Percentiles rank a stretch among this genome's conserved stretches.
phyloP scores from a whole-genome alignment of 2,797 vertebrate genomes.

The Sebastes steindachneri region DNA sequence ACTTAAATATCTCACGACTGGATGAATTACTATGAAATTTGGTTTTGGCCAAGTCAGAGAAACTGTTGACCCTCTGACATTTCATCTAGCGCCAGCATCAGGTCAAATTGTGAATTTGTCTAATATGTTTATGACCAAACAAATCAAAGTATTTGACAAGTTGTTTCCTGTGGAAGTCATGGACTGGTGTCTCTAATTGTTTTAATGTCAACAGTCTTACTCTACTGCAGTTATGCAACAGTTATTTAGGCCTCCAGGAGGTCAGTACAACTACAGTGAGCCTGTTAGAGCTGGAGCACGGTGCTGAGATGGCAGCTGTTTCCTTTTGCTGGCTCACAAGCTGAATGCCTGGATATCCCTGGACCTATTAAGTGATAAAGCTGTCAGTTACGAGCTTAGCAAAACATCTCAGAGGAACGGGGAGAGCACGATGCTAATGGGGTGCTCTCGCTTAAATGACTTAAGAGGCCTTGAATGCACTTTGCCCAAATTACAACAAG shows the following conservation, averaged over 20 bases:
- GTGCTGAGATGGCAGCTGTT: conserved; percentile 16
- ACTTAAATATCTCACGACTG: too few species aligned
- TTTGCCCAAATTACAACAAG: neutral
- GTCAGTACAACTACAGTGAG: neutral
- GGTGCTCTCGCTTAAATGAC: neutral
- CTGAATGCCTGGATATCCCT: conserved; percentile 13
- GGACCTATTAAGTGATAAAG: conserved; percentile 25
- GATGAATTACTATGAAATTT: too few species aligned
- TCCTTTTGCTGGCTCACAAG: conserved; percentile 21
- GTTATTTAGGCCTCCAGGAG: neutral
- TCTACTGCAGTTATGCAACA: neutral
- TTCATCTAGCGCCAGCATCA: rapidly evolving
- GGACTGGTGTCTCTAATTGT: neutral
- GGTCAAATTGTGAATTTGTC: too few species aligned
- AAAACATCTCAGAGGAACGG: conserved; percentile 11
- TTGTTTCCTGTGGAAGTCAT: neutral
- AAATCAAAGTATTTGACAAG: too few species aligned
- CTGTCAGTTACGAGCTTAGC: conserved; percentile 19
- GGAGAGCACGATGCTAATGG: conserved; percentile 1
- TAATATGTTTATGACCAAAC: neutral
- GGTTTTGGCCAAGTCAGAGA: too few species aligned
- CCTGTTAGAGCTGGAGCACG: neutral
- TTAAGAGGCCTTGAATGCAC: neutral
- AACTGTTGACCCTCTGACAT: too few species aligned
- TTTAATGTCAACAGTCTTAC: neutral